Base-by-base conservation (phyloP, 2,888 invertebrate species). In the Ommatoiulus sabulosus region DNA sequence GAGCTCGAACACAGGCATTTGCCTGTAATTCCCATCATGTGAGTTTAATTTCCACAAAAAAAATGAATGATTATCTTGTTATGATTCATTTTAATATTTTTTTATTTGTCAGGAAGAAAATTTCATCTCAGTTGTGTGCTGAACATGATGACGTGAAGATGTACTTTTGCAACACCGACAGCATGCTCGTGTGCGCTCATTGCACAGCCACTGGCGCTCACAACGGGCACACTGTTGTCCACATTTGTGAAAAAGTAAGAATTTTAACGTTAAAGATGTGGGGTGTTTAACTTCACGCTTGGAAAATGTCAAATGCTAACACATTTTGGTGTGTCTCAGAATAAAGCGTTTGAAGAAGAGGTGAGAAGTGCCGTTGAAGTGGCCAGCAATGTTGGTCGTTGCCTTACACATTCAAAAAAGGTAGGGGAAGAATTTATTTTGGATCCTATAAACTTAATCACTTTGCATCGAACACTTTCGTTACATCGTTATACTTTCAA, bases 401-500 rank as follows among this genome's bases (percentile, higher is more conserved):
- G 87, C 24, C 52, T 87, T 0, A 20, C 15, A 4, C 17, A 17
- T 20, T 48, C 87, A 12, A 24, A 87, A 44, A 87, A 87, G 87
- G 87, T 87, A 87, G 15, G 87, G 8, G 24, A 24, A 72, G 72
- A 72, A 87, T 52, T 57, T 10, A 17, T n/a, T 87, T 44, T 87
- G 35, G 35, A 35, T 35, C 35, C 35, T 35, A n/a, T 35, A 35
- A 35, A 35, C 35, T 0, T 35, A 35, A 35, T 35, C 35, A 35
- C 35, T 35, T 35, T 35, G 35, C 35, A 35, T 35, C 35, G 35
- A 35, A 10, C 43, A 8, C 35, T 35, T n/a, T n/a, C n/a, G 12
- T 5, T 5, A 86, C 12, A 80, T 24, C 35, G 84, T 2, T 80
- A 35, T 10, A 20, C 3, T 80, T 6, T 24, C 7, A 80, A 80